phyloP scores from a whole-genome alignment of 2,113 vertebrate species.

The Prietella phreatophila region DNA sequence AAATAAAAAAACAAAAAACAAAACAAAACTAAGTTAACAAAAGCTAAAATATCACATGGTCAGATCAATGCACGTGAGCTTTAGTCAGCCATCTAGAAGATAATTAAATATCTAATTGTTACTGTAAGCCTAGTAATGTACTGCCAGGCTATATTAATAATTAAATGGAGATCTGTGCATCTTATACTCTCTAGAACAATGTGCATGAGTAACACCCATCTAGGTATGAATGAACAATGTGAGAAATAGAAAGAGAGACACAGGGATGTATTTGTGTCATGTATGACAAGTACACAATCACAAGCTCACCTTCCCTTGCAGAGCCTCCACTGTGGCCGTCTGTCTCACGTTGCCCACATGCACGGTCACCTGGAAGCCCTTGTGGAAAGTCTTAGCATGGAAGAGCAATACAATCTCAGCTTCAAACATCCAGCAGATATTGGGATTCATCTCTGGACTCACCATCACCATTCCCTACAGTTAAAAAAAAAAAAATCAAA shows the following conservation, averaged over 20 bases:
- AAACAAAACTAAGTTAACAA: no score
- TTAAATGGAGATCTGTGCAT: not conserved
- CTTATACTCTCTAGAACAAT: not conserved
- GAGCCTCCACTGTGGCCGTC: slow-evolving; percentile 90
- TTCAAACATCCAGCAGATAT: slow-evolving; percentile 95
- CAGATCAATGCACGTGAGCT: not conserved
- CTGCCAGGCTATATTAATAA: not conserved
- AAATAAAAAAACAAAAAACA: not conserved
- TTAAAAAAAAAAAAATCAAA: not conserved
- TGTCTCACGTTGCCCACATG: slow-evolving; percentile 95
- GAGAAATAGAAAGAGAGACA: not conserved
- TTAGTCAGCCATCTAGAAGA: not conserved
- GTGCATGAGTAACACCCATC: not conserved
- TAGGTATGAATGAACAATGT: not conserved
- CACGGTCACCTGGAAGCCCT: slow-evolving; percentile 96
- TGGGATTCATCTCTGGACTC: slow-evolving; percentile 96
- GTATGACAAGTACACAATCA: not conserved
- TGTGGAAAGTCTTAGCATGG: slow-evolving; percentile 93
- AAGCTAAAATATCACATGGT: not conserved
- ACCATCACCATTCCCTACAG: slow-evolving; percentile 97
- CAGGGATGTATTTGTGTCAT: not conserved
- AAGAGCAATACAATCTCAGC: slow-evolving; percentile 95
- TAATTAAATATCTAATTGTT: not conserved
- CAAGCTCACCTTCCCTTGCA: slow-evolving; percentile 87
- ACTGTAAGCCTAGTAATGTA: not conserved